Base-by-base conservation (phyloP, 2,113 vertebrate species). In the Ploceus nigricollis region DNA sequence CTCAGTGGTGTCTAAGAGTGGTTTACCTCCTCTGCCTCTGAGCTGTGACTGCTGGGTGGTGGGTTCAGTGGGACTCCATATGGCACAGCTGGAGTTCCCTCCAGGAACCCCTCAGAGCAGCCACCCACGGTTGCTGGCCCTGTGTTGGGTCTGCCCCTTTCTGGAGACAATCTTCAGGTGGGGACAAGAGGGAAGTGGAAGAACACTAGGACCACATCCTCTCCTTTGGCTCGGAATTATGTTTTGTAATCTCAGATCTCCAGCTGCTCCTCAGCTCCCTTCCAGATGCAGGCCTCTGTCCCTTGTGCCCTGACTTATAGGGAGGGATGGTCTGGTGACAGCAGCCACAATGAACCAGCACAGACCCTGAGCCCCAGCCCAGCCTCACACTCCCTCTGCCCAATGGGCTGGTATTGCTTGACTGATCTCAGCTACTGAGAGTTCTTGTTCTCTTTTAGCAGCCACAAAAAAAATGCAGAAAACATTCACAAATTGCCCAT, bases 251-350 rank as follows among this genome's bases (percentile, higher is more conserved):
- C 30, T 65, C 51, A 44, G 21, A 35, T 42, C 33, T 69, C 69
- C 72, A 61, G 0, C 22, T 44, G 23, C 39, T 81, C 25, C 23
- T 86, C 30, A 51, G 54, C 21, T 63, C 63, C 30, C 45, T 75
- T 84, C 11, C 63, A 72, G 33, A 51, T 71, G 51, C 70, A 82
- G 10, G 6, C 14, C 15, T 88, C 57, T 70, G 6, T 31, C 25
- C 30, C 14, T 39, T 15, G 3, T 77, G 53, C 0, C 0, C 19
- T 40, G 56, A 7, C 10, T 15, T 25, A 1, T 21, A 16, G 0
- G 1, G 15, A 17, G 9, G 51, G 24, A 33, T n/a, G 33, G 11
- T 65, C 33, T 81, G 56, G 25, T 65, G 81, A 42, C 40, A 79
- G 58, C 42, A 93, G 63, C 12, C 50, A 18, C 27, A 35, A 45